phyloP scores from a whole-genome alignment of 1,140 invertebrate species.

The Choristoneura fumiferana region DNA sequence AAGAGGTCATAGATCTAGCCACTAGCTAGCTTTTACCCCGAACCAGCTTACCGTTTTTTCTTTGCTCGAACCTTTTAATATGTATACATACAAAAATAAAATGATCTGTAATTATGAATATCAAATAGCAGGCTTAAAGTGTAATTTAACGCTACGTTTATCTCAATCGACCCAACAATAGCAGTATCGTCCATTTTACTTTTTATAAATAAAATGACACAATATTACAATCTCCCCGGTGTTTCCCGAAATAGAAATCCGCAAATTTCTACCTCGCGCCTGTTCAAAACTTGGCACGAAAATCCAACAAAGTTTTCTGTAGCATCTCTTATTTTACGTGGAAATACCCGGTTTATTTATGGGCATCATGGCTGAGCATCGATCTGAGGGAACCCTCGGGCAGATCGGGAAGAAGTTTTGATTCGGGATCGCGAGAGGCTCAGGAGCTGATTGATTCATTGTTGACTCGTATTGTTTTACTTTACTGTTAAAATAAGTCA shows the following conservation, averaged over 20 bases:
- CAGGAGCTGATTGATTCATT: constrained; percentile 1
- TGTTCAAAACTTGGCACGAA: constrained; percentile 10
- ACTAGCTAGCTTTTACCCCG: too few relatives aligned
- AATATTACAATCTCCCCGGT: constrained; percentile 1
- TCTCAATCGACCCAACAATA: not conserved
- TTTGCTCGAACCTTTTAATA: too few relatives aligned
- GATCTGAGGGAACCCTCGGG: constrained; percentile 29
- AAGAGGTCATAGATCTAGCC: too few relatives aligned
- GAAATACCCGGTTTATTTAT: constrained; percentile 30
- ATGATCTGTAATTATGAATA: not conserved
- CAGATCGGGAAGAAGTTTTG: constrained; percentile 4
- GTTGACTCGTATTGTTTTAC: not conserved
- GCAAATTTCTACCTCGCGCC: not conserved
- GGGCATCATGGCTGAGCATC: constrained; percentile 26
- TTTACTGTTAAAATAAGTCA: not conserved
- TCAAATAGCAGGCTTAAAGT: not conserved
- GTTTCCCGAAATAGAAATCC: constrained; percentile 6
- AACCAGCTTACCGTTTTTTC: too few relatives aligned
- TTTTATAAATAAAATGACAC: constrained; percentile 12
- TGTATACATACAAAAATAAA: too few relatives aligned
- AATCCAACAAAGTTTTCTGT: constrained; percentile 5
- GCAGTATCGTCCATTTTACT: not conserved
- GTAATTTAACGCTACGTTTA: not conserved
- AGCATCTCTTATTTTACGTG: constrained; percentile 19
- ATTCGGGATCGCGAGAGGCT: not conserved